These are phyloP conservation scores for Eremobia ochroleuca DNA, from an alignment of 2,888 invertebrate genomes.

Conservation along the genomic window DNA sequence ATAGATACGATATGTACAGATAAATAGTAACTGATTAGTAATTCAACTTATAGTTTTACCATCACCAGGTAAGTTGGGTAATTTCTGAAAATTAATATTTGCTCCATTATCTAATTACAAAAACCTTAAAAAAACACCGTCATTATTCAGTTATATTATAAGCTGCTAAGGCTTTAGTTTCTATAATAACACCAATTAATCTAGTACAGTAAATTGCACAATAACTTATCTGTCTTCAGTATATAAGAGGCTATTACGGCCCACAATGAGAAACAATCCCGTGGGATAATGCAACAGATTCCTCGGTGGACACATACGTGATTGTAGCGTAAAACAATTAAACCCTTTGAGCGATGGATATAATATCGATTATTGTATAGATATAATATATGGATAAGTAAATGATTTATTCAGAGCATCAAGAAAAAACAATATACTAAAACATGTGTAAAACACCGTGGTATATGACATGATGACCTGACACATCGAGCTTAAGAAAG, in stretches of 20 bases:
- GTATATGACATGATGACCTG: not conserved
- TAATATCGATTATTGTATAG: not conserved
- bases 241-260: conserved; percentile 29
- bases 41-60: not conserved
- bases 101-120: no score
- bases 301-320: conserved; percentile 18
- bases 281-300: conserved; percentile 40
- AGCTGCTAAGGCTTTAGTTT: no score
- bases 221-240: not conserved
- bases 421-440: not conserved
- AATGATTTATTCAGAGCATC: not conserved
- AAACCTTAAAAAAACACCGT: not conserved
- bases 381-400: not conserved
- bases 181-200: not conserved
- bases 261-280: conserved; percentile 31
- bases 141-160: not conserved
- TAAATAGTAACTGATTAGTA: not conserved
- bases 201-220: conserved; percentile 26
- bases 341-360: conserved; percentile 1
- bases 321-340: conserved; percentile 13
- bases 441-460: no score
- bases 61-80: not conserved
- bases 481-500: not conserved
- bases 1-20: not conserved
- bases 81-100: not conserved